Evolutionary conservation across 1,140 invertebrate genomes (phyloP).

Genomic region (Spodoptera frugiperda): DNA sequence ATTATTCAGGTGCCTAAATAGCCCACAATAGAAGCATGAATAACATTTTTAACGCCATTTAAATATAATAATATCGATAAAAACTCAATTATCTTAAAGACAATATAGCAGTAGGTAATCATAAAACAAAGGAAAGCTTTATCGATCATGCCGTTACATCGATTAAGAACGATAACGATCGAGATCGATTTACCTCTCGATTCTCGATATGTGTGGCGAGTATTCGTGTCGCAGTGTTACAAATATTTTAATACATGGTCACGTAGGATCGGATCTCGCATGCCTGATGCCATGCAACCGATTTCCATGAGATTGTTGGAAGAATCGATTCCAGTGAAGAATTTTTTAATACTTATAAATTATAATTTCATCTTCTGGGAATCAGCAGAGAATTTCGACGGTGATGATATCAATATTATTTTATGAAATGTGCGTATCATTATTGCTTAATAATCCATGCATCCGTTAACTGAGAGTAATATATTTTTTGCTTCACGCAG

Average conservation of each 20-base stretch:
- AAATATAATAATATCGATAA: slow-evolving; percentile 1
- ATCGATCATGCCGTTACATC: slow-evolving; percentile 39
- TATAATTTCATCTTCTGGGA: too few relatives aligned
- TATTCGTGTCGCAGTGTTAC: slow-evolving; percentile 33
- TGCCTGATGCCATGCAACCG: background rate
- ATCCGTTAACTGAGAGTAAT: too few relatives aligned
- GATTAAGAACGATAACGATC: slow-evolving; percentile 46
- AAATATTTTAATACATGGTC: slow-evolving; percentile 32
- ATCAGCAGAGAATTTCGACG: too few relatives aligned
- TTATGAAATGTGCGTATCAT: too few relatives aligned
- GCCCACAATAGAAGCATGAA: background rate
- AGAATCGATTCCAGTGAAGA: slow-evolving; percentile 17
- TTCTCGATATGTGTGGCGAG: slow-evolving; percentile 35
- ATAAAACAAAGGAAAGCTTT: background rate
- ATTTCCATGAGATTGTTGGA: slow-evolving; percentile 30
- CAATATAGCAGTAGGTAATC: slow-evolving; percentile 10
- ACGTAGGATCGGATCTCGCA: slow-evolving; percentile 26
- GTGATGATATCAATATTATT: too few relatives aligned
- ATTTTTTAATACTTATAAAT: background rate
- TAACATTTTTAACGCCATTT: background rate
- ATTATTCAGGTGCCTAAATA: background rate
- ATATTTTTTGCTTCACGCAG: too few relatives aligned
- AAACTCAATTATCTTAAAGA: slow-evolving; percentile 14
- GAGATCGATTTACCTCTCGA: slow-evolving; percentile 39
- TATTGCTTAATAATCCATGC: too few relatives aligned